These are phyloP conservation scores for Ranitomeya imitator DNA, from an alignment of 2,113 vertebrate species.

Conservation along the genomic window DNA sequence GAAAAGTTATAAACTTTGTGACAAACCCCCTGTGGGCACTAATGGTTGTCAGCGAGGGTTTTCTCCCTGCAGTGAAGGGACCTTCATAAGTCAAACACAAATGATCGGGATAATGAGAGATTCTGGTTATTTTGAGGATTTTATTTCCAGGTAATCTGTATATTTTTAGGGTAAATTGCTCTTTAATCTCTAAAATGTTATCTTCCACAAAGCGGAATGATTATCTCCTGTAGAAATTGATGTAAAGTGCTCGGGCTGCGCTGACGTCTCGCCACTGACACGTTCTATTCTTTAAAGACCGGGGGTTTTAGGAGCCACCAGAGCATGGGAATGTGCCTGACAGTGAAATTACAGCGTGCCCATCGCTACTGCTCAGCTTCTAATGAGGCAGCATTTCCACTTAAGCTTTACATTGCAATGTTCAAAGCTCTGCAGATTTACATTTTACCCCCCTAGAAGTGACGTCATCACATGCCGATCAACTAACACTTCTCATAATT, in stretches of 20 bases:
- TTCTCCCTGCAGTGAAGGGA: no score
- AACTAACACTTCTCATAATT: no score
- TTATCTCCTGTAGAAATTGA: not conserved
- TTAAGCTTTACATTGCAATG: not conserved
- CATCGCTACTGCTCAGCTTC: not conserved
- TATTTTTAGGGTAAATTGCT: not conserved
- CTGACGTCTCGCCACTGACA: not conserved
- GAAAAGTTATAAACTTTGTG: no score
- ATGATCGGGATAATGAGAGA: no score
- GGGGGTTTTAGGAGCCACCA: not conserved
- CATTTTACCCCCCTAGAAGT: not conserved
- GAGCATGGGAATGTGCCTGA: not conserved
- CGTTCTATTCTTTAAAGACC: not conserved
- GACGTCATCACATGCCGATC: no score
- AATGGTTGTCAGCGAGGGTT: no score
- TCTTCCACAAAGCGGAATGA: not conserved
- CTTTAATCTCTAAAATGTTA: not conserved
- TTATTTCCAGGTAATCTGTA: not conserved
- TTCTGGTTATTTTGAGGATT: no score
- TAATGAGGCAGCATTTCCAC: not conserved
- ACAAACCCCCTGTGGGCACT: no score
- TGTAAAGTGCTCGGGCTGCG: not conserved
- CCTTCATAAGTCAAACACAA: no score
- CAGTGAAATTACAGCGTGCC: not conserved
- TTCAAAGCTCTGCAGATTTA: not conserved